phyloP scores from a whole-genome alignment of 30 jellyfish, hydroid and myxozoan species.

The Aurelia aurita complex sp. Pacific region DNA sequence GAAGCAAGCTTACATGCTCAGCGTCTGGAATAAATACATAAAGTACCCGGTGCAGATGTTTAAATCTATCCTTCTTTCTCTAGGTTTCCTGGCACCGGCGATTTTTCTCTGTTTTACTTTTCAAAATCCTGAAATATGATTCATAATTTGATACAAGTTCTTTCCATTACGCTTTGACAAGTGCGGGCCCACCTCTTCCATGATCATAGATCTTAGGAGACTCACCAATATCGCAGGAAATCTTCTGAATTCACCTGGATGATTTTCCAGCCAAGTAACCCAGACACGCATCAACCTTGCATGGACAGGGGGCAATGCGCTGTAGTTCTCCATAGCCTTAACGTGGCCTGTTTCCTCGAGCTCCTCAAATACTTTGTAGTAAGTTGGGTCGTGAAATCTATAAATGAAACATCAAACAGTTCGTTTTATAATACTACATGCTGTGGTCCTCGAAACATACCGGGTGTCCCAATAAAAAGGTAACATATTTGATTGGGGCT shows the following conservation, averaged over 20 bases:
- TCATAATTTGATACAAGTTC: no score
- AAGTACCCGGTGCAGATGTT: no score
- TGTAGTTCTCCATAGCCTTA: constrained; percentile 23
- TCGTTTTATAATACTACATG: neutral
- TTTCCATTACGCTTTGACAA: neutral
- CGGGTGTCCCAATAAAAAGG: no score
- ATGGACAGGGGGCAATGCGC: constrained; percentile 88
- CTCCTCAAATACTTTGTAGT: constrained; percentile 63
- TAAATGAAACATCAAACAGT: neutral
- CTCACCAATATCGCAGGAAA: constrained; percentile 68
- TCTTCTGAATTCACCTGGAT: constrained; percentile 76
- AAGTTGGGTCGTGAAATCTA: constrained; percentile 89
- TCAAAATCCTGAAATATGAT: no score
- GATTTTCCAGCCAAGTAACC: constrained; percentile 91
- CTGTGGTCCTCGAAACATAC: neutral
- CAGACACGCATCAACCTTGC: constrained; percentile 90
- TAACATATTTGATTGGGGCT: no score
- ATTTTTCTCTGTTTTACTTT: no score
- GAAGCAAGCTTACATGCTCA: no score
- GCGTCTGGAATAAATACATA: no score
- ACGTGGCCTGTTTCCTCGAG: constrained; percentile 55
- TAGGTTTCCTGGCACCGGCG: no score
- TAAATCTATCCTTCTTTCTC: no score
- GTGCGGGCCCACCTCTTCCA: no score
- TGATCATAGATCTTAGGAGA: neutral